Evolutionary conservation across 2,797 vertebrate genomes (phyloP).

Genomic region (Prionace glauca): DNA sequence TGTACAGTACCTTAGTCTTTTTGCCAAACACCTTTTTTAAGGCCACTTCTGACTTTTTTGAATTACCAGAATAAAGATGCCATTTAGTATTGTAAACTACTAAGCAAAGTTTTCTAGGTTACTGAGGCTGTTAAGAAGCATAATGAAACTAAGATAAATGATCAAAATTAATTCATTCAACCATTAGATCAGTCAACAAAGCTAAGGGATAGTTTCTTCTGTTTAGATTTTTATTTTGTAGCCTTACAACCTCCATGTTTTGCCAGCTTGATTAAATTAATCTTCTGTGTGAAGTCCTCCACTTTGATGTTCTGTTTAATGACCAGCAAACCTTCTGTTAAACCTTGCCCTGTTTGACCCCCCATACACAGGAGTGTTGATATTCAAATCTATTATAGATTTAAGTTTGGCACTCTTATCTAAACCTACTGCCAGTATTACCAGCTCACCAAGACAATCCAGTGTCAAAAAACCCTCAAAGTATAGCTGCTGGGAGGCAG

Average conservation of each 20-base stretch:
- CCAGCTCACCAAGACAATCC: background rate
- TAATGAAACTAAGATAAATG: background rate
- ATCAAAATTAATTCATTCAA: background rate
- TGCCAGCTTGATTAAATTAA: background rate
- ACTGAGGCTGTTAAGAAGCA: conserved; percentile 44
- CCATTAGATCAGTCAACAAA: background rate
- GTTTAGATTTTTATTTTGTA: background rate
- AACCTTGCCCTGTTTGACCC: background rate
- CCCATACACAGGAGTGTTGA: background rate
- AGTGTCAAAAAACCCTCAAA: background rate
- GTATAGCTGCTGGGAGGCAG: too few relatives aligned
- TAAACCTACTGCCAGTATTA: background rate
- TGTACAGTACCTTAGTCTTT: conserved; percentile 4
- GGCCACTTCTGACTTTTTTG: conserved; percentile 13
- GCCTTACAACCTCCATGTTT: background rate
- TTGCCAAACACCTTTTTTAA: conserved; percentile 18
- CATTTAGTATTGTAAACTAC: background rate
- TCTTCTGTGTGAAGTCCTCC: background rate
- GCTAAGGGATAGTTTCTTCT: conserved; percentile 39
- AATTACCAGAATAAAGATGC: background rate
- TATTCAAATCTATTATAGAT: background rate
- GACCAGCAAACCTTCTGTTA: background rate
- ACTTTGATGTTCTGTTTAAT: background rate
- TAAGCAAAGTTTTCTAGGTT: conserved; percentile 11
- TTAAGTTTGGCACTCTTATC: background rate